Percentiles rank a stretch among this genome's conserved stretches.
These are phyloP conservation scores for Sipha maydis DNA, from an alignment of 2,888 invertebrate genomes.

Conservation along the genomic window DNA sequence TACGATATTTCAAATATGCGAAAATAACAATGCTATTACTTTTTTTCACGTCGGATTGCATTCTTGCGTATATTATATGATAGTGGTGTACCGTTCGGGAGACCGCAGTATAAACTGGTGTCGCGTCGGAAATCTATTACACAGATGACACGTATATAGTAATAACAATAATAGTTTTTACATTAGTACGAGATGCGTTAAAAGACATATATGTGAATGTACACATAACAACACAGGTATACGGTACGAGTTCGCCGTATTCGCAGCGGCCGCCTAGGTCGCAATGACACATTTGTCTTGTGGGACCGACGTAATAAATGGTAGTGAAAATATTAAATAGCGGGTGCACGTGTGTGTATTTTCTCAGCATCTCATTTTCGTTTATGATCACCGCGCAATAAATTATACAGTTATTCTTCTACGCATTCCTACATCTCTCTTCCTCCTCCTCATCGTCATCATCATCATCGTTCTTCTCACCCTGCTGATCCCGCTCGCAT, in stretches of 20 bases:
- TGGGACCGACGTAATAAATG: background rate
- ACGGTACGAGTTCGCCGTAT: constrained; percentile 10
- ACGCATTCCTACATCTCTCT: background rate
- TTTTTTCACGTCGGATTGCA: background rate
- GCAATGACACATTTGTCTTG: constrained; percentile 37
- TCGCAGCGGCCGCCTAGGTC: background rate
- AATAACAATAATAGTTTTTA: background rate
- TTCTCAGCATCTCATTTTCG: background rate
- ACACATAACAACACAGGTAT: background rate
- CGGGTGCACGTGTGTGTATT: background rate
- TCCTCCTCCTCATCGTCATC: no score
- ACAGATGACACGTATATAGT: background rate
- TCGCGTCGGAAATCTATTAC: background rate
- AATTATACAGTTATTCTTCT: constrained; percentile 42
- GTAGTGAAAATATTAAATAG: constrained; percentile 39
- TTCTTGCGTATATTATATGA: background rate
- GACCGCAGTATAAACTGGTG: background rate
- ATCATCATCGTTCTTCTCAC: no score
- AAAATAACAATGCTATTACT: background rate
- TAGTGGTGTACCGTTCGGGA: background rate
- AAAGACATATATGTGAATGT: background rate
- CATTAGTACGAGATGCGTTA: background rate
- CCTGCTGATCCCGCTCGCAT: no score
- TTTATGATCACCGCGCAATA: constrained; percentile 17
- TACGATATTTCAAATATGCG: no score